Base-by-base conservation (phyloP, 37 sponge, comb jelly and placozoan species). In the Halichondria panicea region DNA sequence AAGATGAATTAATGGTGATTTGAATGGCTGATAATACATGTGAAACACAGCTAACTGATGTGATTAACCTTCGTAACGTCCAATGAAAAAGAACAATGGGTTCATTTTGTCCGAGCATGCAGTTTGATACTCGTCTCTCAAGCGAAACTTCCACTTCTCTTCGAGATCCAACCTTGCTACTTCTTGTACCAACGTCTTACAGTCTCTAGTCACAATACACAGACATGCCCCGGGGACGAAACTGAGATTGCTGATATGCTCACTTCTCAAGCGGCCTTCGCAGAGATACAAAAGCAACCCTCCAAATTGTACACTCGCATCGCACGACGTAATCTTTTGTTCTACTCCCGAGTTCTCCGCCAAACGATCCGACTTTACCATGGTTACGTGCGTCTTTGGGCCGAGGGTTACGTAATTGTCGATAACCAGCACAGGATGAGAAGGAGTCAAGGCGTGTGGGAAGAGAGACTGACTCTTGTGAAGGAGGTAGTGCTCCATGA, bases 111-210 rank as follows among this genome's bases (percentile, higher is more conserved):
- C 85, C 1, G 81, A 58, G 68, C 92, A 89, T 30, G 91, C 79
- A 8, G 97, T 96, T 41, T 92, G 88, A 66, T 84, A 89, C 72
- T 96, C 97, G 55, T 91, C 90, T 44, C 94, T 70, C 1, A 91
- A 57, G 34, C 92, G 70, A 57, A 93, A 96, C 71, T 90, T 84
- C 97, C 97, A 96, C 42, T 44, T 66, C 24, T 96, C 94, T 40
- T 96, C 97, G 1, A 96, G 80, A 64, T 96, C 94, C 31, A 96
- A 57, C n/a, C 97, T 53, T 15, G 91, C 88, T 55, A 93, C 85
- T 37, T 96, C 97, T 62, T 91, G 80, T 12, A 94, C 86, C 70
- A 96, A 74, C 4, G 76, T 63, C 73, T 82, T 83, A 61, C 94
- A 89, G 80, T 93, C 88, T 81, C 79, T 31, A 1, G 91, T 86